Percentiles rank a stretch among this genome's conserved stretches.
Evolutionary conservation across 2,888 invertebrate genomes (phyloP).

Genomic region (Netelia fuscicornis): DNA sequence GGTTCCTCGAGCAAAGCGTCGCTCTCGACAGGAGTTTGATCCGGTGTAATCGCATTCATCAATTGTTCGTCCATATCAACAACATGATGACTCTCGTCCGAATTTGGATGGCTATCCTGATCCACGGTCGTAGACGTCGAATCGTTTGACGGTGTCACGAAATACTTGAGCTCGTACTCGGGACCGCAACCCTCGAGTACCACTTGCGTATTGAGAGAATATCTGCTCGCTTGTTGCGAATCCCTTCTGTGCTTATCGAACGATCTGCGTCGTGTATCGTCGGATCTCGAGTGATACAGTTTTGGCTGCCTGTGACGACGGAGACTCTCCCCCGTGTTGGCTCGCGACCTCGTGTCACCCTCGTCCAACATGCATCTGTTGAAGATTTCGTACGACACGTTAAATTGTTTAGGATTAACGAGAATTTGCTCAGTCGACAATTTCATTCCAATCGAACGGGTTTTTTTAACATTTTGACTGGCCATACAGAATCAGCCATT

Average conservation of each 20-base stretch:
- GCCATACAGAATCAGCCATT: background rate
- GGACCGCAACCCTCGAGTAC: conserved; percentile 73
- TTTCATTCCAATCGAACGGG: background rate
- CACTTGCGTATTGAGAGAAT: conserved; percentile 77
- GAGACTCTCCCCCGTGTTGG: conserved; percentile 80
- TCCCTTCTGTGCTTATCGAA: conserved; percentile 81
- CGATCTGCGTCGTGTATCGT: conserved; percentile 81
- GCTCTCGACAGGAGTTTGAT: conserved; percentile 75
- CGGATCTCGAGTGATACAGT: conserved; percentile 82
- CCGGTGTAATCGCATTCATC: conserved; percentile 70
- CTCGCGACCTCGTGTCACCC: conserved; percentile 76
- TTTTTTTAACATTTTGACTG: background rate
- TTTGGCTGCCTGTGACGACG: conserved; percentile 78
- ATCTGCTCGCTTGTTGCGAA: conserved; percentile 77
- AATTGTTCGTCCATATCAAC: conserved; percentile 76
- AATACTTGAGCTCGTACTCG: conserved; percentile 81
- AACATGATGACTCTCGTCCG: conserved; percentile 76
- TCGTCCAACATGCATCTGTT: conserved; percentile 78
- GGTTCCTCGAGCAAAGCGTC: conserved; percentile 82
- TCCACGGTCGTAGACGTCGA: conserved; percentile 72
- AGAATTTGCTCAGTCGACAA: conserved; percentile 57
- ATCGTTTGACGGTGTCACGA: conserved; percentile 77
- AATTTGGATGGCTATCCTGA: conserved; percentile 75
- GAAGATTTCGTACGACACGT: conserved; percentile 72
- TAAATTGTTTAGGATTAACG: conserved; percentile 62